phyloP scores from a whole-genome alignment of 2,113 vertebrate species.

The Symphodus melops region DNA sequence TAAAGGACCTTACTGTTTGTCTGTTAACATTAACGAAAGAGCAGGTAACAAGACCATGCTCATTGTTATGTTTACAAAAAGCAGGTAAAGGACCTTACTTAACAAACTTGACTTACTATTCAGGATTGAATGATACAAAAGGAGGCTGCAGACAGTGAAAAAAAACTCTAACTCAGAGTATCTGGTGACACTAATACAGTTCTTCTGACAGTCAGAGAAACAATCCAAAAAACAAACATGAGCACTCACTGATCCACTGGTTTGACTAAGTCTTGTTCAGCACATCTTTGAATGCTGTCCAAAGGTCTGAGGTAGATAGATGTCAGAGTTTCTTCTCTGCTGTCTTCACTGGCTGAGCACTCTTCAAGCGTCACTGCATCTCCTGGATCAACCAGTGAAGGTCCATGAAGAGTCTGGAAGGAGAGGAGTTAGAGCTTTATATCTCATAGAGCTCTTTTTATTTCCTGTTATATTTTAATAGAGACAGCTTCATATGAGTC shows the following conservation, averaged over 20 bases:
- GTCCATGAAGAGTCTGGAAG: slow-evolving; percentile 52
- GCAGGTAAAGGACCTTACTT: too few relatives aligned
- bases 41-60: too few relatives aligned
- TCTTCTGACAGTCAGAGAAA: background rate
- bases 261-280: slow-evolving; percentile 73
- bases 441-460: too few relatives aligned
- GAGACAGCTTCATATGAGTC: too few relatives aligned
- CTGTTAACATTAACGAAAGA: too few relatives aligned
- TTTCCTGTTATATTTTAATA: too few relatives aligned
- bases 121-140: background rate
- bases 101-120: too few relatives aligned
- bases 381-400: slow-evolving; percentile 15
- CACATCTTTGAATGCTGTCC: slow-evolving; percentile 56
- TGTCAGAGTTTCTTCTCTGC: slow-evolving; percentile 46
- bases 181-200: background rate
- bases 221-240: background rate
- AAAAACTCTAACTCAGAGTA: background rate
- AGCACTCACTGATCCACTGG: slow-evolving; percentile 84
- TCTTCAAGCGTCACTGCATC: slow-evolving; percentile 20
- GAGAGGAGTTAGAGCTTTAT: background rate
- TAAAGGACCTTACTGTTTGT: too few relatives aligned
- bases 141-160: background rate
- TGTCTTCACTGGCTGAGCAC: slow-evolving; percentile 64
- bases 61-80: too few relatives aligned
- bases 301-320: slow-evolving; percentile 53